phyloP scores from a whole-genome alignment of 2,888 invertebrate species.

The Pyrrhosoma nymphula region DNA sequence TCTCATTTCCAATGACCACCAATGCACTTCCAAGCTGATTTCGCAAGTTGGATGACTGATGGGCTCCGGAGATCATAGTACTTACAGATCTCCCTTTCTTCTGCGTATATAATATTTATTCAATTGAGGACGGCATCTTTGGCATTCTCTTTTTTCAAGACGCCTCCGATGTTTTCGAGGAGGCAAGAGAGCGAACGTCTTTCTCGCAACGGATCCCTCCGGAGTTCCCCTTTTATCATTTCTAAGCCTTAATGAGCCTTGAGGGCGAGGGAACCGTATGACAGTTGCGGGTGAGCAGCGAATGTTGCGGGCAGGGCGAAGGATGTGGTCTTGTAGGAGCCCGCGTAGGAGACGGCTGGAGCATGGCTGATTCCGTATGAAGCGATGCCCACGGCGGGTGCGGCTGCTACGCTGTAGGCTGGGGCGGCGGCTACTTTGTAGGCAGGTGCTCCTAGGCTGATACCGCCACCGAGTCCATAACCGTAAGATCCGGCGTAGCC shows the following conservation, averaged over 20 bases:
- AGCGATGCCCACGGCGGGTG: neutral
- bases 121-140: neutral
- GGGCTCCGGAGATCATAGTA: neutral
- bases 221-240: neutral
- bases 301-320: constrained; percentile 31
- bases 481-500: constrained; percentile 26
- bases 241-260: constrained; percentile 32
- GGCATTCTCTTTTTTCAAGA: neutral
- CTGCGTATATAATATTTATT: neutral
- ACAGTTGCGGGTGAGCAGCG: neutral
- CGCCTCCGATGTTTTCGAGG: neutral
- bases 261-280: neutral
- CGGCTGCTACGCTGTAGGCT: neutral
- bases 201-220: neutral
- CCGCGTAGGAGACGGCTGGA: constrained; percentile 34
- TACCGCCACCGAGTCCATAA: constrained; percentile 6
- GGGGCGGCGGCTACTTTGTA: neutral
- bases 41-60: neutral
- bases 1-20: neutral
- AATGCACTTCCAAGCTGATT: neutral
- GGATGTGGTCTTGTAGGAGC: constrained; percentile 15
- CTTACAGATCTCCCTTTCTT: neutral
- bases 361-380: neutral
- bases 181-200: constrained; percentile 37
- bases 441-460: neutral